Conservation (phyloP, 2,888 invertebrate species). For the Adela reaumurella region DNA sequence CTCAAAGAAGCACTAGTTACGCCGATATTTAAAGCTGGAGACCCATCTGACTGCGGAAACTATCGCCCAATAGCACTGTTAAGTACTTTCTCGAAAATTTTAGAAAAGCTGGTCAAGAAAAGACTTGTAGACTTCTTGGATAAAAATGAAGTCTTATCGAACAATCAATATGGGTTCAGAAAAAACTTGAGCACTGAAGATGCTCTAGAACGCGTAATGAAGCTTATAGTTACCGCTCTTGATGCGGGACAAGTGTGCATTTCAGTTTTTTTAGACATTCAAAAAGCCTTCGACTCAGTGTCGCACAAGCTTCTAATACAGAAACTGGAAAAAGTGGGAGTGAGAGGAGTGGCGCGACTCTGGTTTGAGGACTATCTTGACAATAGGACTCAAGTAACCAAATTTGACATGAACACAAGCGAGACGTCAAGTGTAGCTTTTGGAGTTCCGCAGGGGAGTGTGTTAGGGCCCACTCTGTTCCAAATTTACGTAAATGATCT, state of each 20-base stretch:
- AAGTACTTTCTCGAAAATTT: background rate
- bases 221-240: background rate
- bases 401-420: background rate
- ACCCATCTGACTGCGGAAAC: background rate
- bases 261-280: background rate
- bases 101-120: background rate
- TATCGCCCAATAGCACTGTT: background rate
- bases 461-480: background rate
- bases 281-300: background rate
- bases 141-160: background rate
- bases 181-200: background rate
- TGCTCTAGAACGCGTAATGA: background rate
- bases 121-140: background rate
- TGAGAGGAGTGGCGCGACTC: background rate
- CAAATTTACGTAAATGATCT: background rate
- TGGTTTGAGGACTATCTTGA: background rate
- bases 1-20: background rate
- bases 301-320: background rate
- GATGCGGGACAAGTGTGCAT: background rate
- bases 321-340: background rate
- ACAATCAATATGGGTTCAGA: background rate
- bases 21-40: background rate
- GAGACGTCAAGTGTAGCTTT: background rate
- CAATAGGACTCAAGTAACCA: background rate
- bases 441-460: background rate